A percentile compares a stretch with the other conserved stretches of the same genome.
Conservation (phyloP, 2,888 invertebrate species). For the Pandemis cinnamomeana region DNA sequence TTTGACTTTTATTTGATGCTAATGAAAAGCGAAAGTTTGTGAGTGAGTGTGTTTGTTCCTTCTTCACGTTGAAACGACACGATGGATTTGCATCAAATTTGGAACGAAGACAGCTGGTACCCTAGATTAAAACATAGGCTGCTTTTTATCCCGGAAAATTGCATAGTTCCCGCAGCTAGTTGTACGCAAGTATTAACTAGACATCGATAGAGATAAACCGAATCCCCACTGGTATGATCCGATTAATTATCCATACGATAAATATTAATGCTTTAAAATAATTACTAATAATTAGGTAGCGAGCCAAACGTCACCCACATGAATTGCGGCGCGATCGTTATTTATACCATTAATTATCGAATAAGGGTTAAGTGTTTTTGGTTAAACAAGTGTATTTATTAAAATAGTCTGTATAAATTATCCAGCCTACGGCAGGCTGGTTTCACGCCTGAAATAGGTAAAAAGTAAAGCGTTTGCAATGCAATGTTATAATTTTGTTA, state of each 20-base stretch:
- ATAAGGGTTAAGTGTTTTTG: neutral
- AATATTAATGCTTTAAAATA: slow-evolving; percentile 5
- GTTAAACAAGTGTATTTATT: neutral
- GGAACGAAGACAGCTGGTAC: no score
- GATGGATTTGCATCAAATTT: no score
- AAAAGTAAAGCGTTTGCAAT: no score
- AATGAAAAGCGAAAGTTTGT: no score
- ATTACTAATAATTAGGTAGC: slow-evolving; percentile 16
- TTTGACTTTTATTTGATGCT: no score
- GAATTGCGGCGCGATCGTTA: neutral
- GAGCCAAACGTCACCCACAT: neutral
- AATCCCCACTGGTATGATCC: neutral
- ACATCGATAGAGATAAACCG: neutral
- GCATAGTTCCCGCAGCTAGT: no score
- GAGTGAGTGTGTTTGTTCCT: no score
- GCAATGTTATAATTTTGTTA: no score
- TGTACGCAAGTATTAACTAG: neutral
- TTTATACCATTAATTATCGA: slow-evolving; percentile 15
- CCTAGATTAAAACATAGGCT: no score
- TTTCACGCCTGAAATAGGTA: neutral
- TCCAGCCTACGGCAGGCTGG: neutral
- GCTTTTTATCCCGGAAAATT: no score
- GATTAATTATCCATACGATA: neutral
- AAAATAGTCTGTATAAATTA: neutral
- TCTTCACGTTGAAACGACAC: no score